Conservation (phyloP, 2,888 invertebrate genomes). For the Drosophila pseudotakahashii region DNA sequence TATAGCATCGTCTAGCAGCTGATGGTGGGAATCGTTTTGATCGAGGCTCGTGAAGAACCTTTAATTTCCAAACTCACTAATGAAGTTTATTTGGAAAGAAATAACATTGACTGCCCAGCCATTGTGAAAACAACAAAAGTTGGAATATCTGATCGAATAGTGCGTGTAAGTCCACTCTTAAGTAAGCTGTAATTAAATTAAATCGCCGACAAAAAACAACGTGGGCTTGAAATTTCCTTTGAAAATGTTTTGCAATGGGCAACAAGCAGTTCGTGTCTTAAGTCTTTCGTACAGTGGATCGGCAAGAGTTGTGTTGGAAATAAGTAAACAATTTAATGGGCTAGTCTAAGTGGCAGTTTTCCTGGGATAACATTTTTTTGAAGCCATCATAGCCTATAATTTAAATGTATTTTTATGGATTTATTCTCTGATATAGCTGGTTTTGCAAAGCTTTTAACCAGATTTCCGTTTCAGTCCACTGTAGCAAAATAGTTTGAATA, state of each 20-base stretch:
- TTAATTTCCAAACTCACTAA: slow-evolving; percentile 5
- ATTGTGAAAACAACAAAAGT: neutral
- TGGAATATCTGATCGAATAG: slow-evolving; percentile 17
- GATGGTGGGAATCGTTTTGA: slow-evolving; percentile 20
- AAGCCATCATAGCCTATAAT: neutral
- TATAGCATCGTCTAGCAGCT: slow-evolving; percentile 12
- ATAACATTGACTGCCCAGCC: neutral
- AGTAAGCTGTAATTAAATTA: slow-evolving; percentile 63
- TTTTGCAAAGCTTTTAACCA: neutral
- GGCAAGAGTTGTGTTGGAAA: neutral
- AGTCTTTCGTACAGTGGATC: slow-evolving; percentile 60
- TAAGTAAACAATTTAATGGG: neutral
- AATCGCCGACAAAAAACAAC: slow-evolving; percentile 40
- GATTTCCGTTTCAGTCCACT: neutral
- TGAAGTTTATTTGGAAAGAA: slow-evolving; percentile 7
- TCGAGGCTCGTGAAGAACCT: slow-evolving; percentile 26
- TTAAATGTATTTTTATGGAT: neutral
- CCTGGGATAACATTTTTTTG: neutral
- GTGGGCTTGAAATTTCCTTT: slow-evolving; percentile 10
- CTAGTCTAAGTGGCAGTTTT: neutral
- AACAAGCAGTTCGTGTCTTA: slow-evolving; percentile 64
- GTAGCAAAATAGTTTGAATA: slow-evolving; percentile 33
- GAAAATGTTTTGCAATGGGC: slow-evolving; percentile 50
- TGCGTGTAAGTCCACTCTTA: slow-evolving; percentile 40
- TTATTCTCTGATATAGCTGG: neutral